Evolutionary conservation across 2,888 invertebrate genomes (phyloP).

Genomic region (Salticus scenicus): DNA sequence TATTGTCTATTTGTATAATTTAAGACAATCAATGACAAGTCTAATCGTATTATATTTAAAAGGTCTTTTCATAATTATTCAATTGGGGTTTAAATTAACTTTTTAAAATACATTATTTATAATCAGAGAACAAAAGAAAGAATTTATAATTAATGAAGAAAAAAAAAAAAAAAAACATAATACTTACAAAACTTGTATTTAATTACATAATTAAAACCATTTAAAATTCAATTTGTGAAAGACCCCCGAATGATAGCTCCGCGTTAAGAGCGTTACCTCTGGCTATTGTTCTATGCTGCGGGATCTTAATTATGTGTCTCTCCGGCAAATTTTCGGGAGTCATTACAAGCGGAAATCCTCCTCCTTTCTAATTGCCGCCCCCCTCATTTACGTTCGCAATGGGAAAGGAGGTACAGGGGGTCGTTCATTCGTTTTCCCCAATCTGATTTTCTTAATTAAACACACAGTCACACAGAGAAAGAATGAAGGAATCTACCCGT

Average conservation of each 20-base stretch:
- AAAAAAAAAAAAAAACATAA: no score
- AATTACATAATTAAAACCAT: background rate
- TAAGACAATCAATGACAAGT: no score
- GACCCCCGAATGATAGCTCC: conserved; percentile 24
- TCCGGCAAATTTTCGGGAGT: conserved; percentile 69
- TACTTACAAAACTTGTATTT: background rate
- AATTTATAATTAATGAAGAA: no score
- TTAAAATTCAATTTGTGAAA: conserved; percentile 22
- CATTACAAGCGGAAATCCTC: conserved; percentile 70
- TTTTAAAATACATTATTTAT: no score
- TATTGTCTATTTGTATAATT: no score
- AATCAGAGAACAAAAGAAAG: no score
- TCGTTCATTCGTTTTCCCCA: conserved; percentile 47
- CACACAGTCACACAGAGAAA: conserved; percentile 56
- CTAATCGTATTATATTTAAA: no score
- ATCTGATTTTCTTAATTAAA: conserved; percentile 70
- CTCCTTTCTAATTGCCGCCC: conserved; percentile 67
- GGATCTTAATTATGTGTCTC: conserved; percentile 70
- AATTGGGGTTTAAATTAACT: no score
- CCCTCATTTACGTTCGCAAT: conserved; percentile 35
- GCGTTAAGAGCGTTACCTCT: conserved; percentile 69
- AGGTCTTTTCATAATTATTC: no score
- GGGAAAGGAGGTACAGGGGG: background rate
- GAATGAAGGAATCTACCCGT: conserved; percentile 26
- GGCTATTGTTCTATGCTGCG: conserved; percentile 68